Conservation (phyloP, 2,797 vertebrate species). For the Phoeniculus purpureus region DNA sequence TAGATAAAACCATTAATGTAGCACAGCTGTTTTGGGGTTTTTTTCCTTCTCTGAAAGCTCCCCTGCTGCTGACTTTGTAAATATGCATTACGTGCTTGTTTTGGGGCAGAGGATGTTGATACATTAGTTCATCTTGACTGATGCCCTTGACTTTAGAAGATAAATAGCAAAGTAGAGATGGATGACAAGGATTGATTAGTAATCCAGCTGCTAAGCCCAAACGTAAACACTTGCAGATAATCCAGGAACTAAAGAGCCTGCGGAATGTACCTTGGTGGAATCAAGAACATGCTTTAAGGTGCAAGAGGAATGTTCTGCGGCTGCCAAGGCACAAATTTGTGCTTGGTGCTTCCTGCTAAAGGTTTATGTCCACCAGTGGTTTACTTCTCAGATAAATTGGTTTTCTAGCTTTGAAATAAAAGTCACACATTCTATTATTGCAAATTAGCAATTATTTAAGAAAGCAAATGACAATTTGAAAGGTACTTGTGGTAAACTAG, state of each 20-base stretch:
- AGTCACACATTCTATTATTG: not conserved
- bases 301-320: not conserved
- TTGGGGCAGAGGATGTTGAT: slow-evolving; percentile 37
- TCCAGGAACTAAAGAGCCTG: not conserved
- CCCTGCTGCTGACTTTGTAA: not conserved
- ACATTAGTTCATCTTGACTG: slow-evolving; percentile 59
- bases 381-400: not conserved
- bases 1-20: slow-evolving; percentile 9
- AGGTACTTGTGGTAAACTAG: not conserved
- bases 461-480: not conserved
- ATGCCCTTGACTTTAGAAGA: slow-evolving; percentile 66
- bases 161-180: slow-evolving; percentile 64
- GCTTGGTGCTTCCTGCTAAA: not conserved
- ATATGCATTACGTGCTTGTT: slow-evolving; percentile 42
- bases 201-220: slow-evolving; percentile 38
- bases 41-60: not conserved
- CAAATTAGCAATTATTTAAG: not conserved
- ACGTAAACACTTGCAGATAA: slow-evolving; percentile 57
- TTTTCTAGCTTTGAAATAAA: not conserved
- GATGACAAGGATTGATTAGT: slow-evolving; percentile 72
- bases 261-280: slow-evolving; percentile 28
- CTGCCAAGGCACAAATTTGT: not conserved
- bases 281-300: not conserved
- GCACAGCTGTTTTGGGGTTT: not conserved
- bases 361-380: not conserved